phyloP scores from a whole-genome alignment of 2,888 invertebrate species.

The Chironomus tentans region DNA sequence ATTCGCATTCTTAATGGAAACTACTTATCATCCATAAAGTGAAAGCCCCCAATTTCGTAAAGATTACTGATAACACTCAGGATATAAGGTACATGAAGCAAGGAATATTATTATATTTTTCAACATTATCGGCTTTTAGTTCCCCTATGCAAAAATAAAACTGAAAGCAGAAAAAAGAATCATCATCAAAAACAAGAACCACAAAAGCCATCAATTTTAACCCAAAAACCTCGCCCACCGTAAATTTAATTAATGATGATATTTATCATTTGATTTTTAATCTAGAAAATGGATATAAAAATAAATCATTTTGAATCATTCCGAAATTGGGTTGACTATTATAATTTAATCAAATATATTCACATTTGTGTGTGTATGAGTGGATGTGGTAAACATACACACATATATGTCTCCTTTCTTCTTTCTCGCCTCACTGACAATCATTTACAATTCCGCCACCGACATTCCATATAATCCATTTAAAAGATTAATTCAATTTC shows the following conservation, averaged over 20 bases:
- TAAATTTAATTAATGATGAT: constrained; percentile 27
- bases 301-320: constrained; percentile 25
- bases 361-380: background rate
- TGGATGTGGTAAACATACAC: background rate
- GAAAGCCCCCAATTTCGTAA: too few relatives aligned
- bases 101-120: too few relatives aligned
- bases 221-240: constrained; percentile 14
- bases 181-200: background rate
- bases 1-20: too few relatives aligned
- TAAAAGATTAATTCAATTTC: constrained; percentile 27
- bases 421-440: background rate
- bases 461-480: constrained; percentile 20
- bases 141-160: background rate
- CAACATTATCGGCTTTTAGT: too few relatives aligned
- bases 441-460: constrained; percentile 14
- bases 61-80: too few relatives aligned
- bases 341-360: constrained; percentile 28
- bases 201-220: background rate
- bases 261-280: constrained; percentile 28
- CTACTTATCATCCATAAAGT: too few relatives aligned
- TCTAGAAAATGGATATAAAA: constrained; percentile 25
- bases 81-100: too few relatives aligned
- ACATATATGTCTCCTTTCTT: constrained; percentile 7
- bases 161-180: background rate
- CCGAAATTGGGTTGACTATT: constrained; percentile 25